phyloP scores from a whole-genome alignment of 2,797 vertebrate genomes.

The Protonibea diacanthus region DNA sequence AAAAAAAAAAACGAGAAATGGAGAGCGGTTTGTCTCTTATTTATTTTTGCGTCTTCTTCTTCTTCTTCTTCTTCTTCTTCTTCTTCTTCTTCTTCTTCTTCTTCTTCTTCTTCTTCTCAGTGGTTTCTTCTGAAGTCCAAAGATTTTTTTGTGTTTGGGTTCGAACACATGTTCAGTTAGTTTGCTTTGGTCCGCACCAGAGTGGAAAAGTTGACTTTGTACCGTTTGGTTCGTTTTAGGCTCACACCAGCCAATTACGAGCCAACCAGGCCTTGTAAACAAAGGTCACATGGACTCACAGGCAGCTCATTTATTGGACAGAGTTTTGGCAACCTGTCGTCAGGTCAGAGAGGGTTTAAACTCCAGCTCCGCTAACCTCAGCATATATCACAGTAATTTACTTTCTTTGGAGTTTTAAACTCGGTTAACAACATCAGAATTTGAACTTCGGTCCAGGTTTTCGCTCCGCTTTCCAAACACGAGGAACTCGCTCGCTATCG shows the following conservation, averaged over 20 bases:
- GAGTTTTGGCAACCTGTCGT: background rate
- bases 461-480: background rate
- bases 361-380: background rate
- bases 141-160: background rate
- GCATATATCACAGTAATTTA: background rate
- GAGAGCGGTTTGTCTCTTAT: background rate
- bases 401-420: slow-evolving; percentile 6
- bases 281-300: slow-evolving; percentile 24
- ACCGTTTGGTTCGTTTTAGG: slow-evolving; percentile 13
- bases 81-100: too few species aligned
- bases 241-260: slow-evolving; percentile 30
- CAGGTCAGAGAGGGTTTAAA: slow-evolving; percentile 18
- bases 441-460: background rate
- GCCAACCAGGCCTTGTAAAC: slow-evolving; percentile 34
- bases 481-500: background rate
- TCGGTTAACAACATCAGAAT: background rate
- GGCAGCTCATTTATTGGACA: slow-evolving; percentile 29
- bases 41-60: background rate
- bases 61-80: too few species aligned
- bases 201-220: slow-evolving; percentile 50
- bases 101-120: background rate
- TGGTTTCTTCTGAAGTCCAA: background rate
- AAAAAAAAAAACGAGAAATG: background rate
- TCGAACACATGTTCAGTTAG: background rate
- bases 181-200: slow-evolving; percentile 2